These are phyloP conservation scores for Kradibia gibbosae DNA, from an alignment of 1,140 invertebrate species.

Conservation along the genomic window DNA sequence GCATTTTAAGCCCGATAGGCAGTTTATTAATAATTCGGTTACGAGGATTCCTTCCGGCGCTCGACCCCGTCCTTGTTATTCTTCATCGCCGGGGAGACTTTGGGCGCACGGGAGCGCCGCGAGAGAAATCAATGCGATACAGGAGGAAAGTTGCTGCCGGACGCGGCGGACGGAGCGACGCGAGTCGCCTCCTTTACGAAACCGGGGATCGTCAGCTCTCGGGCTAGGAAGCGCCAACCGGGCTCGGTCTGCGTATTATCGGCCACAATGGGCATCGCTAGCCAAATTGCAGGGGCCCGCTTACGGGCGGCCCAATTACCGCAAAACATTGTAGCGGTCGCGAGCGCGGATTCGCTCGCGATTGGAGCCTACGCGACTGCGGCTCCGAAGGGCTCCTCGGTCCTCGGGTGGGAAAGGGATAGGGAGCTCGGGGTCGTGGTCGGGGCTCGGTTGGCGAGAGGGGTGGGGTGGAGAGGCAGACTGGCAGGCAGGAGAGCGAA, in stretches of 20 bases:
- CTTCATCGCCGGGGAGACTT: too few species aligned
- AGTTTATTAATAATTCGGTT: too few species aligned
- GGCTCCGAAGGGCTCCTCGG: too few species aligned
- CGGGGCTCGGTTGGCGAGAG: not conserved
- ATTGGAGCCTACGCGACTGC: not conserved
- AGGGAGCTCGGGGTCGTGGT: too few species aligned
- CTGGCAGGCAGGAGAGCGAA: not conserved
- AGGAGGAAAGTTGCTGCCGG: not conserved
- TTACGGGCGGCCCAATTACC: not conserved
- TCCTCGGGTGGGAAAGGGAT: too few species aligned
- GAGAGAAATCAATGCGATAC: too few species aligned
- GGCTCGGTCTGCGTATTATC: too few species aligned
- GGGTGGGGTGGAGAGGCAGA: not conserved
- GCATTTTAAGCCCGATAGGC: not conserved
- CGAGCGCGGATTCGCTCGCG: not conserved
- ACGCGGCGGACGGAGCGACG: not conserved
- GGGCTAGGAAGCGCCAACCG: too few species aligned
- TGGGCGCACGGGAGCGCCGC: too few species aligned
- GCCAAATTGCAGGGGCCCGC: not conserved
- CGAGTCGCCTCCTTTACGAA: not conserved
- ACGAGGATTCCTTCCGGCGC: too few species aligned
- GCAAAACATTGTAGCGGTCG: too few species aligned
- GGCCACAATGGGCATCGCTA: slow-evolving; percentile 6
- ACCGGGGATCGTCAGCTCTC: not conserved
- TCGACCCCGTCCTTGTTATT: too few species aligned